Conservation (phyloP, 35 echinoderm and acorn worm genomes). For the Apostichopus japonicus region DNA sequence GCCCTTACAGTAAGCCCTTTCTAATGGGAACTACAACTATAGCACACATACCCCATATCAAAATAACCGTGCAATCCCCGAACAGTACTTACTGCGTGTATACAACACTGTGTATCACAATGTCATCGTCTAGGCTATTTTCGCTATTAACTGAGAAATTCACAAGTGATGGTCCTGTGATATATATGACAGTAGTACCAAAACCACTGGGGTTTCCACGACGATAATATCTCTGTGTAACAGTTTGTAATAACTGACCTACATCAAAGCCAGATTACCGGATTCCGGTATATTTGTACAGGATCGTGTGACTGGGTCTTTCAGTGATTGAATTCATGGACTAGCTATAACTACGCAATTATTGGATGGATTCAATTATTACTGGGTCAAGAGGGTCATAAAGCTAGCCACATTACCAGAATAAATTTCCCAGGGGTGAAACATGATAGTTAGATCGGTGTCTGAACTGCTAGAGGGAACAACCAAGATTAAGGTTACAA, state of each 20-base stretch:
- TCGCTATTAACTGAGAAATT: too few species aligned
- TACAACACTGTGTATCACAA: too few species aligned
- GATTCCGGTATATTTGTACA: constrained; percentile 29
- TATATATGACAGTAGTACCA: background rate
- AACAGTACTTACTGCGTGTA: too few species aligned
- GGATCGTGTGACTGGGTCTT: background rate
- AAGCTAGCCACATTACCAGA: constrained; percentile 41
- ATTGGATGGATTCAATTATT: constrained; percentile 61
- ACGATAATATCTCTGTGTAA: constrained; percentile 16
- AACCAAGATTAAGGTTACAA: background rate
- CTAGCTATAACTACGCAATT: background rate
- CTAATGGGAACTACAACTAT: too few species aligned
- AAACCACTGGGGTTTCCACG: background rate
- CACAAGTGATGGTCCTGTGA: background rate
- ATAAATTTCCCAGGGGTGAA: constrained; percentile 54
- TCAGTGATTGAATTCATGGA: background rate
- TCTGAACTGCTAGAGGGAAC: constrained; percentile 9
- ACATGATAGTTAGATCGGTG: constrained; percentile 1
- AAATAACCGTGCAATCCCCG: too few species aligned
- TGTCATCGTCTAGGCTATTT: too few species aligned
- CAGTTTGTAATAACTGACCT: constrained; percentile 24
- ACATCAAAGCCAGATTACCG: background rate
- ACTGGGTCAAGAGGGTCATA: constrained; percentile 39
- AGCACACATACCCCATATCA: too few species aligned
- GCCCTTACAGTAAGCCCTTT: too few species aligned